A percentile compares a stretch with the other conserved stretches of the same genome.
Conservation (phyloP, 2,113 vertebrate genomes). For the Callocephalon fimbriatum region DNA sequence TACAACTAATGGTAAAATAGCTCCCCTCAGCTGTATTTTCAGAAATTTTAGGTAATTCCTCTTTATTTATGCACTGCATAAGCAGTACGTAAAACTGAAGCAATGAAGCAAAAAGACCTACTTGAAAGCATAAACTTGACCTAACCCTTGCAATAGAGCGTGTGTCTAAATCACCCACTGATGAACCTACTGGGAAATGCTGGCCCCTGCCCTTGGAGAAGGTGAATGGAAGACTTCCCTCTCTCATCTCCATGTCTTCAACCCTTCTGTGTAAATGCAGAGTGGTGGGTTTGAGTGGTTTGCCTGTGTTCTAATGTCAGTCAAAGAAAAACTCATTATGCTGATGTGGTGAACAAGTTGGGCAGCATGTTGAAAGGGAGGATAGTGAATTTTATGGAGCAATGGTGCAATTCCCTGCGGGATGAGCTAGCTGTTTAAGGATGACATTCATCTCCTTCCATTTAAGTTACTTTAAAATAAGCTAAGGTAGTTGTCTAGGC, state of each 20-base stretch:
- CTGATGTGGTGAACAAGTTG: neutral
- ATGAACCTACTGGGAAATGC: neutral
- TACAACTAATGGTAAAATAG: neutral
- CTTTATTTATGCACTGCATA: neutral
- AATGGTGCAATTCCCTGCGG: neutral
- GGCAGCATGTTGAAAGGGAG: neutral
- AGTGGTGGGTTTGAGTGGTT: neutral
- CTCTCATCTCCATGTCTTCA: neutral
- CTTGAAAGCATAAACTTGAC: neutral
- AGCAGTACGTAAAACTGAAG: neutral
- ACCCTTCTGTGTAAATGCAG: neutral
- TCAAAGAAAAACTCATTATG: neutral
- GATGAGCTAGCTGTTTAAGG: neutral
- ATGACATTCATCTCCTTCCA: neutral
- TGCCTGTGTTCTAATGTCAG: neutral
- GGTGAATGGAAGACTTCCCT: neutral
- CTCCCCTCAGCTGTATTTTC: neutral
- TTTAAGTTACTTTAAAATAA: neutral
- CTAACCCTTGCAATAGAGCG: fast-evolving
- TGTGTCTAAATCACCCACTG: neutral
- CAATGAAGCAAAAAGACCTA: neutral
- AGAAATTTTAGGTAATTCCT: neutral
- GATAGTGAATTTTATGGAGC: neutral
- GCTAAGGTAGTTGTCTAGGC: neutral
- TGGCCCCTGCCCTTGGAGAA: neutral